Base-by-base conservation (phyloP, 2,797 vertebrate species). In the Microctenopoma lineatum region DNA sequence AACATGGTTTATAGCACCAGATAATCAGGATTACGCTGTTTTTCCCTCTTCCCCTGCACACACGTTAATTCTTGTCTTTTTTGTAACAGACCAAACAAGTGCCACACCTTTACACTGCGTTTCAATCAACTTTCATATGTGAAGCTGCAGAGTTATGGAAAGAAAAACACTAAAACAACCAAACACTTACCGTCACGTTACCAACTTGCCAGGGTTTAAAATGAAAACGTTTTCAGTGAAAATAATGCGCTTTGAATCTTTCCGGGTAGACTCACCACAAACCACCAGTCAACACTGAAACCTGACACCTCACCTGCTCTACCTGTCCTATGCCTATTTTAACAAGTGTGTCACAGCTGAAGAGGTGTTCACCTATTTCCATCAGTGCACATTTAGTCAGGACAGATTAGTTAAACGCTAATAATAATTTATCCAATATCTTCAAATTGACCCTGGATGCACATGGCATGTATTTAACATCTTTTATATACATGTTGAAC, bases 271-370 rank as follows among this genome's bases (percentile, higher is more conserved):
- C 59, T 61, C 15, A 1, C 13, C 5, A 38, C 9, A 29, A 69
- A 29, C 27, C 58, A 27, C 26, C 64, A 62, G 57, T 11, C 18
- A 29, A 51, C 38, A 9, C 0, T 78, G 87, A 85, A 85, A 91
- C 70, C 54, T 75, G 91, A 91, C 74, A 89, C 89, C 78, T 58
- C 79, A 87, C 88, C 81, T 85, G 91, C 60, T 73, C 59, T 66
- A 88, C 90, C 86, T 87, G 88, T 89, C 73, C 77, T 21, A 27
- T 52, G 9, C 27, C 46, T n/a, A 45, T n/a, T n/a, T n/a, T 41
- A 5, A 48, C 41, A 18, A 47, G 1, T 11, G 1, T 14, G 50
- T 55, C 56, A 53, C 9, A 26, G 25, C 3, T 53, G 7, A 7
- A 8, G 4, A 12, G 4, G 7, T 3, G 42, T 7, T 4, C 1